A percentile compares a stretch with the other conserved stretches of the same genome.
These are phyloP conservation scores for Drosophila setifemur DNA, from an alignment of 1,140 invertebrate species.

Conservation along the genomic window DNA sequence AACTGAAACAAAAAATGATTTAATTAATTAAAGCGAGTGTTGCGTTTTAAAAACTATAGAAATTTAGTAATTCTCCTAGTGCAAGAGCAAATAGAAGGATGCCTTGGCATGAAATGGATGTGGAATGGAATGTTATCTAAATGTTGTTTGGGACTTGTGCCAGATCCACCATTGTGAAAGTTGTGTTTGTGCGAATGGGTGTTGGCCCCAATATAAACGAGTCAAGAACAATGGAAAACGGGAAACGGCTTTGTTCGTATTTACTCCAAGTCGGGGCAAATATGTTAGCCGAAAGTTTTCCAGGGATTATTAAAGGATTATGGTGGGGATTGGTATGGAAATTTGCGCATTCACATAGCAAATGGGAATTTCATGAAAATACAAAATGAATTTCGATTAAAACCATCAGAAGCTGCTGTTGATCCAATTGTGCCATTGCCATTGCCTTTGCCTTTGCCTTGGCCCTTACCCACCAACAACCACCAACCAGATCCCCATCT, in stretches of 20 bases:
- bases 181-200: conserved; percentile 11
- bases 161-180: conserved; percentile 38
- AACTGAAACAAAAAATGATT: too few species aligned
- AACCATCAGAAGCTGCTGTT: neutral
- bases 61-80: too few species aligned
- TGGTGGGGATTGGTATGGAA: conserved; percentile 28
- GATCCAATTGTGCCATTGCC: conserved; percentile 1
- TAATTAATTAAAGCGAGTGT: too few species aligned
- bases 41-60: too few species aligned
- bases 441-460: too few species aligned
- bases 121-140: conserved; percentile 47
- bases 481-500: conserved; percentile 22
- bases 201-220: conserved; percentile 17
- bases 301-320: conserved; percentile 44
- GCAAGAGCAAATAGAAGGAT: conserved; percentile 13
- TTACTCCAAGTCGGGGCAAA: conserved; percentile 39
- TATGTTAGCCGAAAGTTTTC: conserved; percentile 41
- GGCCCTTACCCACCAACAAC: neutral
- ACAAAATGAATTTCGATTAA: conserved; percentile 26
- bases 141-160: conserved; percentile 45
- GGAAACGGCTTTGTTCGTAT: conserved; percentile 39
- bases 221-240: conserved; percentile 42
- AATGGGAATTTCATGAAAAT: conserved; percentile 33
- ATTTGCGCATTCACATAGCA: conserved; percentile 15
- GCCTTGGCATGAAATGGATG: conserved; percentile 18